Percentiles rank a stretch among this genome's conserved stretches.
Evolutionary conservation across 1,140 invertebrate genomes (phyloP).

Genomic region (Cherax destructor): DNA sequence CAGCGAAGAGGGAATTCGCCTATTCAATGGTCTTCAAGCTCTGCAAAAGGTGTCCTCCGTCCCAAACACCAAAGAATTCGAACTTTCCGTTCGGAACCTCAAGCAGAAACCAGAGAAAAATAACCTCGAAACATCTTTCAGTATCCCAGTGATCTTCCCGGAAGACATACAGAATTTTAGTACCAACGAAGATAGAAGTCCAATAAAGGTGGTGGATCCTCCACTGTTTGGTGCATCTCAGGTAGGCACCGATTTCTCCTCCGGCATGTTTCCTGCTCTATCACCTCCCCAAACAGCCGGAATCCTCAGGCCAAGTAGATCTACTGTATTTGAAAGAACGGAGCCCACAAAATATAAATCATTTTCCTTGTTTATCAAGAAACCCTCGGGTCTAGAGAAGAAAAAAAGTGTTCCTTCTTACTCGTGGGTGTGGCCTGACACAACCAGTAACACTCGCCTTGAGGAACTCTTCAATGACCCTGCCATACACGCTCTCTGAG

Average conservation of each 20-base stretch:
- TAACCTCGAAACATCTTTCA: neutral
- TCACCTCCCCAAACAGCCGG: neutral
- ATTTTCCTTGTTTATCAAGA: constrained; percentile 16
- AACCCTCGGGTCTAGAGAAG: neutral
- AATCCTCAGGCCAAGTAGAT: neutral
- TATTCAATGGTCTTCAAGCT: constrained; percentile 15
- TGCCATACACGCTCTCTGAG: neutral
- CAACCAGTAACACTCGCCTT: neutral
- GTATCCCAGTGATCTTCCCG: neutral
- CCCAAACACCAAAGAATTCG: neutral
- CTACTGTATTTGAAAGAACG: neutral
- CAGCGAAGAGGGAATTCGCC: neutral
- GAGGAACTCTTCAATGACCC: neutral
- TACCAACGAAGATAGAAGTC: neutral
- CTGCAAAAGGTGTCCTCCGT: neutral
- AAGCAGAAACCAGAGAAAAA: neutral
- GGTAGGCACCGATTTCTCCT: neutral
- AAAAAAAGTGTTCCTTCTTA: neutral
- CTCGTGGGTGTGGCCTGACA: constrained; percentile 23
- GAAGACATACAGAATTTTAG: neutral
- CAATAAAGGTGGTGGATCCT: neutral
- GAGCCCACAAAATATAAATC: neutral
- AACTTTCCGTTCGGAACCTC: constrained; percentile 14
- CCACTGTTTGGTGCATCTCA: neutral
- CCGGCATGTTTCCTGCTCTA: neutral